Evolutionary conservation across 2,888 invertebrate species (phyloP).

Genomic region (Noctua comes): DNA sequence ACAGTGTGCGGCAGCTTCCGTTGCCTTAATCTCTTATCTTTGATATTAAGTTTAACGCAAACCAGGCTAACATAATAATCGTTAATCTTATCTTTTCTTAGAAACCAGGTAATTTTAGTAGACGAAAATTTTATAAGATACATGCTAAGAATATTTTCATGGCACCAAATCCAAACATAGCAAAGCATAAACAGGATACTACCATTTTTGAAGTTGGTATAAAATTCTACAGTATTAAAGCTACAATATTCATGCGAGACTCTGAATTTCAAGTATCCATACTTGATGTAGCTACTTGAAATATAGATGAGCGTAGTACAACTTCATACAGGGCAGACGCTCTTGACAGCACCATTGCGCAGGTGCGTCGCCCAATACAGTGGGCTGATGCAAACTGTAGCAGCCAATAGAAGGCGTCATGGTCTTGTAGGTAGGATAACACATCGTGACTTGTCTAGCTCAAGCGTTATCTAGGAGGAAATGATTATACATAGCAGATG

Average conservation of each 20-base stretch:
- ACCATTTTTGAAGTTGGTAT: background rate
- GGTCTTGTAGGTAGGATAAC: background rate
- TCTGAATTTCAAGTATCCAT: slow-evolving; percentile 31
- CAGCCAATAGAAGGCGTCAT: slow-evolving; percentile 10
- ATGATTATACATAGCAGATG: slow-evolving; percentile 23
- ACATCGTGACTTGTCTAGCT: background rate
- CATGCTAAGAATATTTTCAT: slow-evolving; percentile 1
- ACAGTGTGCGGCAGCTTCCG: slow-evolving; percentile 86
- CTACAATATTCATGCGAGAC: slow-evolving; percentile 16
- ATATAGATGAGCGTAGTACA: slow-evolving; percentile 36
- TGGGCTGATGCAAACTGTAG: slow-evolving; percentile 7
- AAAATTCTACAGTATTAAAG: slow-evolving; percentile 15
- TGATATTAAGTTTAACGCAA: slow-evolving; percentile 71
- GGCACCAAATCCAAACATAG: background rate
- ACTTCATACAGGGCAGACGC: slow-evolving; percentile 17
- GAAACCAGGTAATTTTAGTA: slow-evolving; percentile 44
- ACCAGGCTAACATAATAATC: slow-evolving; percentile 76
- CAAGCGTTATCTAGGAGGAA: slow-evolving; percentile 12
- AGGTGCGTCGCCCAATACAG: slow-evolving; percentile 36
- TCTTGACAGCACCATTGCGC: slow-evolving; percentile 37
- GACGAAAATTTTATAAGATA: slow-evolving; percentile 20
- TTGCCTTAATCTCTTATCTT: slow-evolving; percentile 84
- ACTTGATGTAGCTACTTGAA: slow-evolving; percentile 29
- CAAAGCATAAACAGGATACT: background rate
- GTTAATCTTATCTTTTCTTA: slow-evolving; percentile 70